Base-by-base conservation (phyloP, 1,140 invertebrate genomes). In the Phenacoccus solenopsis region DNA sequence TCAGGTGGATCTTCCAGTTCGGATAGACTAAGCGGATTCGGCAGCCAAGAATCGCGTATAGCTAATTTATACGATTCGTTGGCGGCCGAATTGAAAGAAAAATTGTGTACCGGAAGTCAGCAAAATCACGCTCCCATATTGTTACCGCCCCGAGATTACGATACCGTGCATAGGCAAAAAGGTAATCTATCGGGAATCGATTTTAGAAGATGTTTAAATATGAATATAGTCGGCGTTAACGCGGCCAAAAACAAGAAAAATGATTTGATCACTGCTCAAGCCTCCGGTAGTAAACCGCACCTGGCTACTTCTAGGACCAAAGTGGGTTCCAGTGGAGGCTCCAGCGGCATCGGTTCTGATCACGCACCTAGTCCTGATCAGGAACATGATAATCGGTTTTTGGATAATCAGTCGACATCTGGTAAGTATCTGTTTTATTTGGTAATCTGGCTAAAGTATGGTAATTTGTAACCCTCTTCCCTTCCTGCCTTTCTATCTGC, bases 121-220 rank as follows among this genome's bases (percentile, higher is more conserved):
- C 35, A 57, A 10, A 28, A 68, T 13, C 75, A 78, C 4, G 79
- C 78, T 0, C 93, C 94, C 0, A 84, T 97, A 49, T 81, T 97
- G 28, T 77, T 94, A 68, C 94, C 95, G 1, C 94, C 94, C 0
- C 85, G 92, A 56, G 95, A 97, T 79, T 98, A 97, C 79, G 94
- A 97, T 77, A 92, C 90, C 1, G 87, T 90, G 7, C 89, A 91
- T 75, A 81, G 92, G 69, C 87, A 88, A 71, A 89, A 90, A 70
- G 92, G 91, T 0, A 93, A 91, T 76, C 79, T 91, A n/a, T 85
- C 84, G 28, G 89, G 88, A 35, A 91, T 92, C 68, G 90, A 93
- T 75, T 81, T 87, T 20, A 77, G 90, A 16, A 81, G 89, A 67
- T 90, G 87, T 72, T 78, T 88, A 25, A 89, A 88, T 75, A 79